Evolutionary conservation across 2,888 invertebrate genomes (phyloP).

Genomic region (Alloscopus bannaensis): DNA sequence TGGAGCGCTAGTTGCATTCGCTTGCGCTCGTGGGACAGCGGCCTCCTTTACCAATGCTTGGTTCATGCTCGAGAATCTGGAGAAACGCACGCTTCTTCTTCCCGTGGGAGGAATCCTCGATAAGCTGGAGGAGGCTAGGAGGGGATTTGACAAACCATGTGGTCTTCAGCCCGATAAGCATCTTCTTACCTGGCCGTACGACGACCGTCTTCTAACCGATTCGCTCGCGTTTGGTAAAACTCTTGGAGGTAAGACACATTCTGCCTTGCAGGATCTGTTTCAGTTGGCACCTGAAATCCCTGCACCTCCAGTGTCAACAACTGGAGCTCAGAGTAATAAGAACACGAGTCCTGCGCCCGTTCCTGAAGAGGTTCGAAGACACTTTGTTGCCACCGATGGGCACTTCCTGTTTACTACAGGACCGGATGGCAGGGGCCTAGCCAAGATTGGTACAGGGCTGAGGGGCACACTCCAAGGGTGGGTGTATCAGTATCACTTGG

Average conservation of each 20-base stretch:
- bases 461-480: conserved; percentile 75
- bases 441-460: conserved; percentile 75
- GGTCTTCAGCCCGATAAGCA: conserved; percentile 2
- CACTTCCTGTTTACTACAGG: conserved; percentile 75
- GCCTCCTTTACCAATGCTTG: conserved; percentile 45
- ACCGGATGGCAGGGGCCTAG: conserved; percentile 74
- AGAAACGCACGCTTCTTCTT: background rate
- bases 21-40: conserved; percentile 46
- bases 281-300: background rate
- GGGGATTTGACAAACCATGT: conserved; percentile 31
- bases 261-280: background rate
- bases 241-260: conserved; percentile 22
- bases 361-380: conserved; percentile 73
- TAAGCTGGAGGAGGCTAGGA: conserved; percentile 31
- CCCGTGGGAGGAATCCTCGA: conserved; percentile 43
- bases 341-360: background rate
- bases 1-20: conserved; percentile 43
- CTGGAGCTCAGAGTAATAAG: background rate
- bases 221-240: background rate
- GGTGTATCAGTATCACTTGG: conserved; percentile 41
- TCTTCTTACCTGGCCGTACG: conserved; percentile 43
- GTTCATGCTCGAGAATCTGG: conserved; percentile 31
- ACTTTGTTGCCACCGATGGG: conserved; percentile 75
- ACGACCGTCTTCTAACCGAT: conserved; percentile 34
- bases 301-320: background rate